Percentiles rank a stretch among this genome's conserved stretches.
Evolutionary conservation across 1,140 invertebrate genomes (phyloP).

Genomic region (Tachypleus tridentatus): DNA sequence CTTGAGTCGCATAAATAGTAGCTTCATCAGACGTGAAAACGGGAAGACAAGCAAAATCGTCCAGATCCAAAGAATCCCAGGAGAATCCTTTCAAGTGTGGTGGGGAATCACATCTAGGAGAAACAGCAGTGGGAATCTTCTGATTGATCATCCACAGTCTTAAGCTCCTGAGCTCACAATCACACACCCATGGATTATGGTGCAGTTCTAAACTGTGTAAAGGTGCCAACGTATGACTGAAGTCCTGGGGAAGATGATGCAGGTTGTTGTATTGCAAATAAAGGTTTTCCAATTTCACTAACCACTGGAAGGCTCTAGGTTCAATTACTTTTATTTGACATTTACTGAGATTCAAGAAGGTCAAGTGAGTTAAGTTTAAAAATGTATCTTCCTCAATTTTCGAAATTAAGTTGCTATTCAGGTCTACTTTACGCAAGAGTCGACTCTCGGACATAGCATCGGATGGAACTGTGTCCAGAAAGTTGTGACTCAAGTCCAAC

Average conservation of each 20-base stretch:
- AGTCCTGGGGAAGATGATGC: slow-evolving; percentile 32
- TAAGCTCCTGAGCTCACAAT: slow-evolving; percentile 56
- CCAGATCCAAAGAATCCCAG: slow-evolving; percentile 59
- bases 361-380: slow-evolving; percentile 47
- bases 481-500: slow-evolving; percentile 61
- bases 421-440: slow-evolving; percentile 55
- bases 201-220: slow-evolving; percentile 60
- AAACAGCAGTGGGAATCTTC: slow-evolving; percentile 56
- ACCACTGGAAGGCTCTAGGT: slow-evolving; percentile 52
- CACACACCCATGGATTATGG: slow-evolving; percentile 71
- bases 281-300: slow-evolving; percentile 57
- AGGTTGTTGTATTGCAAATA: slow-evolving; percentile 61
- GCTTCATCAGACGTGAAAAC: slow-evolving; percentile 33
- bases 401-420: slow-evolving; percentile 58
- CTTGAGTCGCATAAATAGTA: slow-evolving; percentile 39
- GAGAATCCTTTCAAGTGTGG: slow-evolving; percentile 44
- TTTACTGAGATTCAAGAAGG: slow-evolving; percentile 44
- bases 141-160: slow-evolving; percentile 62
- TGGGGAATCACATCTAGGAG: slow-evolving; percentile 52
- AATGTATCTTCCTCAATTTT: slow-evolving; percentile 56
- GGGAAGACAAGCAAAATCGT: slow-evolving; percentile 66
- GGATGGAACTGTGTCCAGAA: slow-evolving; percentile 52
- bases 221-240: slow-evolving; percentile 48
- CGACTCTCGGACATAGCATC: slow-evolving; percentile 52
- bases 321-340: slow-evolving; percentile 63